phyloP scores from a whole-genome alignment of 2,888 invertebrate genomes.

The Pollenia labialis region DNA sequence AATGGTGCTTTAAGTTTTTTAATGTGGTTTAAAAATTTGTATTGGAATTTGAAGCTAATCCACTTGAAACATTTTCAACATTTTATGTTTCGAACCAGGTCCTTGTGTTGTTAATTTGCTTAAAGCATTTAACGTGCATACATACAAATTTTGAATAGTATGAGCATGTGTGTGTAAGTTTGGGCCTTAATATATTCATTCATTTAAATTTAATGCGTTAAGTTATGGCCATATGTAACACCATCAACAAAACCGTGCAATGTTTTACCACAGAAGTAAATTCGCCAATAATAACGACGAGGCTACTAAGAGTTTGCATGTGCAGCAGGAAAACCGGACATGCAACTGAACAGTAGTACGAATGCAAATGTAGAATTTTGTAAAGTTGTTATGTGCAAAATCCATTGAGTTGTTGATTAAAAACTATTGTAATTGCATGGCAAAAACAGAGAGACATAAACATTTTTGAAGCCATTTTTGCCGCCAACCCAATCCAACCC shows the following conservation, averaged over 20 bases:
- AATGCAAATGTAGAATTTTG: not conserved
- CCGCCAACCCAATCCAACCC: not conserved
- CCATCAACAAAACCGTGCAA: constrained; percentile 61
- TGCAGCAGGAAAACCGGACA: not conserved
- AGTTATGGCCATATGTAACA: constrained; percentile 70
- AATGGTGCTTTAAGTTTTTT: not conserved
- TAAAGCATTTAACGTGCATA: not conserved
- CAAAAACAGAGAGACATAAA: constrained; percentile 54
- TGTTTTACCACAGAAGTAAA: constrained; percentile 64
- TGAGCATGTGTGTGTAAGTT: not conserved
- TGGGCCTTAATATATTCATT: constrained; percentile 14
- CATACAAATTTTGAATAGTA: constrained; percentile 1
- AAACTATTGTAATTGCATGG: constrained; percentile 63
- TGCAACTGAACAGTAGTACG: not conserved
- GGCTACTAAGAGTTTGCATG: constrained; percentile 34
- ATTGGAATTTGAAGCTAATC: not conserved
- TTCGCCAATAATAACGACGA: constrained; percentile 53
- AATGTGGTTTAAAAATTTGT: not conserved
- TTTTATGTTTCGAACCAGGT: not conserved
- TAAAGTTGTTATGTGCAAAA: constrained; percentile 16
- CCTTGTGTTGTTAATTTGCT: not conserved
- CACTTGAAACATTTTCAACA: not conserved
- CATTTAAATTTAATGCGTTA: constrained; percentile 70
- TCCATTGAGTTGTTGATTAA: not conserved
- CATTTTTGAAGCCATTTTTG: constrained; percentile 33